phyloP scores from a whole-genome alignment of 2,888 invertebrate species.

The Rhimphoctona megacephalus region DNA sequence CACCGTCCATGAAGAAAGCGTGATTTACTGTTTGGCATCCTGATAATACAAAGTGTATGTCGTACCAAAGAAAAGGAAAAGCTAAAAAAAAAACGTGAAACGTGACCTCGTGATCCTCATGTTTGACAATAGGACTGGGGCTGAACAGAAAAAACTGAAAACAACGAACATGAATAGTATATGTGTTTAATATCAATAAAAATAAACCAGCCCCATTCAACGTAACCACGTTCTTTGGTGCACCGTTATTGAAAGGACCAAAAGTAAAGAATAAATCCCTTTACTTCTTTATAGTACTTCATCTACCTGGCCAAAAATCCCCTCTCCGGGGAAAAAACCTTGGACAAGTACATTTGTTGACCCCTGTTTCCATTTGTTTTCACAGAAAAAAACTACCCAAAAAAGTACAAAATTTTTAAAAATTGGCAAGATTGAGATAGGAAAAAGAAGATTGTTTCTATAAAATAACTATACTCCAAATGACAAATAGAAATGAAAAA shows the following conservation, averaged over 20 bases:
- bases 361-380: too few relatives aligned
- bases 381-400: too few relatives aligned
- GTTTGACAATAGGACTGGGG: not conserved
- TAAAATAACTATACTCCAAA: too few relatives aligned
- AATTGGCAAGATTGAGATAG: too few relatives aligned
- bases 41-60: constrained; percentile 45
- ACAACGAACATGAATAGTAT: constrained; percentile 6
- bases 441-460: too few relatives aligned
- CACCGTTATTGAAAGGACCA: not conserved
- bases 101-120: constrained; percentile 14
- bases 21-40: constrained; percentile 31
- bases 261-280: constrained; percentile 9
- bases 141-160: constrained; percentile 17
- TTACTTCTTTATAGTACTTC: not conserved
- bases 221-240: constrained; percentile 32
- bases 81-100: constrained; percentile 24
- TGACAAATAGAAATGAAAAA: too few relatives aligned
- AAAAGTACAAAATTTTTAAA: too few relatives aligned
- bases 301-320: too few relatives aligned
- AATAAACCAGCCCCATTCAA: constrained; percentile 21
- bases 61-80: not conserved
- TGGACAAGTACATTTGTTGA: too few relatives aligned
- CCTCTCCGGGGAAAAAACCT: too few relatives aligned
- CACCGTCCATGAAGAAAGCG: constrained; percentile 13
- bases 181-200: constrained; percentile 20